Conservation (phyloP, 2,113 vertebrate species). For the Azemiops feae region DNA sequence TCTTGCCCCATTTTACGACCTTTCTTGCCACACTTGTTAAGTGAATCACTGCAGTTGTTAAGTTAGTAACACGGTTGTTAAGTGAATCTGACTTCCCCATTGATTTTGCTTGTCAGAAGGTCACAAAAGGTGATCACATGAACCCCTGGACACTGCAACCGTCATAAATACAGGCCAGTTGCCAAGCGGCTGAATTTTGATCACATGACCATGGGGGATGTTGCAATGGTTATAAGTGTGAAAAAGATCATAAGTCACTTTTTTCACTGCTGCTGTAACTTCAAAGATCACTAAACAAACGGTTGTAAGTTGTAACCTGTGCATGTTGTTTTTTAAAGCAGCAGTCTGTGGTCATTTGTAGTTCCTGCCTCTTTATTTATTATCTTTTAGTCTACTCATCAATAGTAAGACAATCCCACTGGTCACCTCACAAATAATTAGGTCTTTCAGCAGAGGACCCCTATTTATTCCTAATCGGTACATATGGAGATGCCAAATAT, state of each 20-base stretch:
- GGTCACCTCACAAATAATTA: background rate
- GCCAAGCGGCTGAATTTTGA: background rate
- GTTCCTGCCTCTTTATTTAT: background rate
- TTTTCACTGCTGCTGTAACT: background rate
- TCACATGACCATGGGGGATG: background rate
- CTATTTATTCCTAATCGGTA: background rate
- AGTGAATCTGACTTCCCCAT: background rate
- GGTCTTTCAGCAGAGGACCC: background rate
- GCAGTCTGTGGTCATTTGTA: background rate
- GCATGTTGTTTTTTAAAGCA: background rate
- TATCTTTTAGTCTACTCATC: background rate
- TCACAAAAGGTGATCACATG: background rate
- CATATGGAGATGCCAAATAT: background rate
- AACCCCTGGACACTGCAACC: background rate
- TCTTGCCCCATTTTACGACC: background rate
- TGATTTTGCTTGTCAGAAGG: background rate
- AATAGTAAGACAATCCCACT: background rate
- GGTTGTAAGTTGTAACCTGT: background rate
- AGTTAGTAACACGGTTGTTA: background rate
- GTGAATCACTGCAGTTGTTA: background rate
- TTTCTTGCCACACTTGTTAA: background rate
- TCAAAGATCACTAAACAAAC: background rate
- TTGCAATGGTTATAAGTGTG: background rate
- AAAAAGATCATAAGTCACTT: background rate
- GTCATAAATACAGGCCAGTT: background rate